Evolutionary conservation across 2,888 invertebrate species (phyloP).

Genomic region (Mesorhabditis belari): DNA sequence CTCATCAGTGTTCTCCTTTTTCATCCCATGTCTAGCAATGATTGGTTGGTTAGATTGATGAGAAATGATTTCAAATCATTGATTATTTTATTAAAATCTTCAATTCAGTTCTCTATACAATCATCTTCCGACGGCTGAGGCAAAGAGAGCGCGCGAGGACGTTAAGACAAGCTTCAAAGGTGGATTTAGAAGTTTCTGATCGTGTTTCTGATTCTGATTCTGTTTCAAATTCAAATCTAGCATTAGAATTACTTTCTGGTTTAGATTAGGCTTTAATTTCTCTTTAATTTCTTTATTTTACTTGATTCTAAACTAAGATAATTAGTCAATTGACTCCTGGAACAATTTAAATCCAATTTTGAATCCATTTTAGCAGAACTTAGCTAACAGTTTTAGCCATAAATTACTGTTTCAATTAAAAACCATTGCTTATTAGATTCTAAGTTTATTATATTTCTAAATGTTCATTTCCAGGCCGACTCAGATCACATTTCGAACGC

Average conservation of each 20-base stretch:
- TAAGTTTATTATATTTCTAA: not conserved
- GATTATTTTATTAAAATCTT: not conserved
- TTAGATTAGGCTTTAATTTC: too few relatives aligned
- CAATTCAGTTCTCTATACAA: constrained; percentile 63
- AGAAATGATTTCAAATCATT: not conserved
- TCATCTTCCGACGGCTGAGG: constrained; percentile 78
- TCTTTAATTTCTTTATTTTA: too few relatives aligned
- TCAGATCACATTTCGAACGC: constrained; percentile 38
- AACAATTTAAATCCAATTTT: too few relatives aligned
- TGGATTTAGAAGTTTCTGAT: too few relatives aligned
- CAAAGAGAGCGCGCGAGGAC: constrained; percentile 50
- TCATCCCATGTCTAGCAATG: constrained; percentile 96
- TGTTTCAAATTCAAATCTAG: too few relatives aligned
- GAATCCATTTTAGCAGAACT: too few relatives aligned
- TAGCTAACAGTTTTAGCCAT: too few relatives aligned
- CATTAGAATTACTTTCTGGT: too few relatives aligned
- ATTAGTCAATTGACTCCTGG: too few relatives aligned
- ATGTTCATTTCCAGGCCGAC: not conserved
- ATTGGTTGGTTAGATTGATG: constrained; percentile 73
- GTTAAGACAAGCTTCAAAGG: constrained; percentile 28
- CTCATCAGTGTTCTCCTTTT: constrained; percentile 95
- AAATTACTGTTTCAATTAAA: too few relatives aligned
- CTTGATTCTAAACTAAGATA: too few relatives aligned
- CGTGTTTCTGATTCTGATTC: too few relatives aligned
- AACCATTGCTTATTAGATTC: not conserved